Evolutionary conservation across 2,888 invertebrate genomes (phyloP).

Genomic region (Heliconius sara): DNA sequence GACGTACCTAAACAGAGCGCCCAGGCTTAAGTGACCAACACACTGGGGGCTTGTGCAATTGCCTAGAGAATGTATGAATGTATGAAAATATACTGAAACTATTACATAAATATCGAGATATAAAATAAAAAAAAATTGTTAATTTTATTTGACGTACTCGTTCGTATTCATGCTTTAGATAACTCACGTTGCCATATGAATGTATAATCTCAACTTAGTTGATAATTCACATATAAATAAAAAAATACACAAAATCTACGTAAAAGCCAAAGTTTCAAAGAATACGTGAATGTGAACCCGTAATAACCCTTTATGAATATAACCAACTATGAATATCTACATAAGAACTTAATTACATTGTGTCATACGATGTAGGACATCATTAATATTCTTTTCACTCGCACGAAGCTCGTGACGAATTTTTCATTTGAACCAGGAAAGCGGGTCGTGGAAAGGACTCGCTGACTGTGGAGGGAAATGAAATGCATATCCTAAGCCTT

Average conservation of each 20-base stretch:
- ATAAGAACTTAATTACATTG: conserved; percentile 24
- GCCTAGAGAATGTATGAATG: conserved; percentile 1
- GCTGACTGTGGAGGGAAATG: conserved; percentile 14
- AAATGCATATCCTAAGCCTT: conserved; percentile 27
- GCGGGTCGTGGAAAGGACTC: conserved; percentile 13
- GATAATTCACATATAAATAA: background rate
- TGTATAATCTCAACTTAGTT: conserved; percentile 7
- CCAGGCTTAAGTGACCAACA: conserved; percentile 27
- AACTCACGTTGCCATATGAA: conserved; percentile 3
- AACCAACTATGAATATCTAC: conserved; percentile 1
- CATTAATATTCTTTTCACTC: conserved; percentile 22
- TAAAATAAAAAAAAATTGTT: background rate
- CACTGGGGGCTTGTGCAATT: background rate
- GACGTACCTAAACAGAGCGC: conserved; percentile 6
- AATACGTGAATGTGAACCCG: background rate
- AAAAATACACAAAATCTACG: background rate
- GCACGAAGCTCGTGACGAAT: conserved; percentile 21
- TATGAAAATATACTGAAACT: conserved; percentile 11
- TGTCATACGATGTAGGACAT: conserved; percentile 24
- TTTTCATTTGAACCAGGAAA: conserved; percentile 24
- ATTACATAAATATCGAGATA: background rate
- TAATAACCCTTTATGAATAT: background rate
- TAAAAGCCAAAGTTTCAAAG: conserved; percentile 5
- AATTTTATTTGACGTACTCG: background rate
- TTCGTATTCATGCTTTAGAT: background rate